Conservation (phyloP, 1,140 invertebrate species). For the Pseudobourletiella spinata region DNA sequence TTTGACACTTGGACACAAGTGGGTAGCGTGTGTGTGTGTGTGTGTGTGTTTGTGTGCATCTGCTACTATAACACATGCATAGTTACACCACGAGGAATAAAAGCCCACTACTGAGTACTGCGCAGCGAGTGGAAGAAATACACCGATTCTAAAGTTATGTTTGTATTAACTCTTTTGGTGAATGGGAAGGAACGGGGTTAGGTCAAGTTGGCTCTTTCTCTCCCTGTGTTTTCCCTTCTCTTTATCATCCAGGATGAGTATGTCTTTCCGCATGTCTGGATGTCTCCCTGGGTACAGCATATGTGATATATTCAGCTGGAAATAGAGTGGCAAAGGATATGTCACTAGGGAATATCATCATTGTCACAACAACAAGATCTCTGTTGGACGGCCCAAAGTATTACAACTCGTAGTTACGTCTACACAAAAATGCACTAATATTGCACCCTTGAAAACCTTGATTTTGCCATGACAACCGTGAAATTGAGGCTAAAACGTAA, state of each 20-base stretch:
- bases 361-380: not conserved
- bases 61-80: not conserved
- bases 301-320: not conserved
- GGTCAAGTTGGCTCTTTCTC: conserved; percentile 15
- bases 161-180: conserved; percentile 6
- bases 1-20: not conserved
- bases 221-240: not conserved
- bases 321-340: not conserved
- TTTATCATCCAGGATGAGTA: not conserved
- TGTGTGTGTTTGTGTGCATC: not conserved
- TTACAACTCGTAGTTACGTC: not conserved
- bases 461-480: no score
- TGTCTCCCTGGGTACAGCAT: no score
- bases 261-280: not conserved
- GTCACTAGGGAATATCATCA: not conserved
- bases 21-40: not conserved
- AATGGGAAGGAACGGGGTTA: conserved; percentile 12
- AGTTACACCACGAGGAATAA: no score
- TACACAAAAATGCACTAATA: not conserved
- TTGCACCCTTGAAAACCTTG: no score
- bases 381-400: not conserved
- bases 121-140: not conserved
- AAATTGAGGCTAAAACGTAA: no score
- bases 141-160: not conserved
- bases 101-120: no score